Percentiles rank a stretch among this genome's conserved stretches.
Evolutionary conservation across 2,888 invertebrate species (phyloP).

Genomic region (Ectropis crepuscularia): DNA sequence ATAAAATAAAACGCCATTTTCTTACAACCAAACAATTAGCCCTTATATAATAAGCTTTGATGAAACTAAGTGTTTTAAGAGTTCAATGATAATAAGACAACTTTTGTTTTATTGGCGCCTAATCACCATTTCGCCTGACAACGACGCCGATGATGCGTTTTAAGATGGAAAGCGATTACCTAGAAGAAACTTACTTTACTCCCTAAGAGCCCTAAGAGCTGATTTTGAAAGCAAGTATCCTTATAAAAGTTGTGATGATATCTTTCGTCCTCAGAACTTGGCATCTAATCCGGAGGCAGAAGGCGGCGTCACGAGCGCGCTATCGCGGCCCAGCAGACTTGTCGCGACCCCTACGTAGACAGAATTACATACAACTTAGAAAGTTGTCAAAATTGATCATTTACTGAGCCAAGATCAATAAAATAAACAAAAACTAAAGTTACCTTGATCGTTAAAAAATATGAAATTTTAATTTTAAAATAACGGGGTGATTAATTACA

Average conservation of each 20-base stretch:
- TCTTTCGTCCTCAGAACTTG: constrained; percentile 35
- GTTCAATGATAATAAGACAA: no score
- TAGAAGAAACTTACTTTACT: neutral
- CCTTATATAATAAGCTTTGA: no score
- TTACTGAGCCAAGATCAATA: neutral
- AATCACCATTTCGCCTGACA: no score
- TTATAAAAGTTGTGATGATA: constrained; percentile 42
- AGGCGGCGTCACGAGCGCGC: constrained; percentile 66
- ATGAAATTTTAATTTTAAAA: no score
- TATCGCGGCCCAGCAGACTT: constrained; percentile 62
- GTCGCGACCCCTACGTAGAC: constrained; percentile 27
- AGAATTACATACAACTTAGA: constrained; percentile 1
- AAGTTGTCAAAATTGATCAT: neutral
- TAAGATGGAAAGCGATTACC: neutral
- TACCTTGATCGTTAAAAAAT: no score
- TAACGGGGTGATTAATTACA: no score
- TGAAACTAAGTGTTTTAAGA: no score
- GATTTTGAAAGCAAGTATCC: neutral
- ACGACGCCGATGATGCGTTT: no score
- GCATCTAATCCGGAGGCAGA: constrained; percentile 63
- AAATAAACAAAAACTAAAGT: neutral
- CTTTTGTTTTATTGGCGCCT: no score
- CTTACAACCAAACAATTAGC: no score
- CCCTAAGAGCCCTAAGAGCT: neutral
- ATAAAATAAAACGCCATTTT: no score